phyloP scores from a whole-genome alignment of 2,797 vertebrate species.

The Hippoglossus hippoglossus region DNA sequence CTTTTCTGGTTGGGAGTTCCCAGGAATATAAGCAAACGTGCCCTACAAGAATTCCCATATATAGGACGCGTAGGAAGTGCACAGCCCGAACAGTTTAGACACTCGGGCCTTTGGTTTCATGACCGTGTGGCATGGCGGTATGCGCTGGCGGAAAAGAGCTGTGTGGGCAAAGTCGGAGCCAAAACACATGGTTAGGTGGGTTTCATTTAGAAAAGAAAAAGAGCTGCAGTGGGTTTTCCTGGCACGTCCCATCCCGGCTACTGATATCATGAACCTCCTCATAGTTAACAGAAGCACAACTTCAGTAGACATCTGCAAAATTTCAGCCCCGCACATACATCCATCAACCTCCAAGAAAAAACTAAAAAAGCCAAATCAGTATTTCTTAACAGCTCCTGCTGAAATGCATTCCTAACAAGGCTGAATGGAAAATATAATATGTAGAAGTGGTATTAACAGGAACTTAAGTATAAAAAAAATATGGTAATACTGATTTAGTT shows the following conservation, averaged over 20 bases:
- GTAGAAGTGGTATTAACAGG: background rate
- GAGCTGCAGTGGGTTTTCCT: background rate
- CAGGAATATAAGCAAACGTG: slow-evolving; percentile 49
- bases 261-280: background rate
- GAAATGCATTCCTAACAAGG: background rate
- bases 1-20: slow-evolving; percentile 48
- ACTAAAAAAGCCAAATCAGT: no score
- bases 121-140: slow-evolving; percentile 15
- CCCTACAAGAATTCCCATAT: slow-evolving; percentile 20
- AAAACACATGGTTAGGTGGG: background rate
- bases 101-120: slow-evolving; percentile 31
- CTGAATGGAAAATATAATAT: background rate
- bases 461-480: no score
- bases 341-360: background rate
- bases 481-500: background rate
- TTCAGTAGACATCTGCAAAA: background rate
- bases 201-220: slow-evolving; percentile 3
- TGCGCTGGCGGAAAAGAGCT: slow-evolving; percentile 12
- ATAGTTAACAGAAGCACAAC: background rate
- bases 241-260: background rate
- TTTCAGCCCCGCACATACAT: background rate
- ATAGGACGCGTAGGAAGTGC: slow-evolving; percentile 18
- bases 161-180: background rate
- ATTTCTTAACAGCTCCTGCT: no score
- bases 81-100: slow-evolving; percentile 14